Conservation (phyloP, 2,888 invertebrate genomes). For the Atherix ibis region DNA sequence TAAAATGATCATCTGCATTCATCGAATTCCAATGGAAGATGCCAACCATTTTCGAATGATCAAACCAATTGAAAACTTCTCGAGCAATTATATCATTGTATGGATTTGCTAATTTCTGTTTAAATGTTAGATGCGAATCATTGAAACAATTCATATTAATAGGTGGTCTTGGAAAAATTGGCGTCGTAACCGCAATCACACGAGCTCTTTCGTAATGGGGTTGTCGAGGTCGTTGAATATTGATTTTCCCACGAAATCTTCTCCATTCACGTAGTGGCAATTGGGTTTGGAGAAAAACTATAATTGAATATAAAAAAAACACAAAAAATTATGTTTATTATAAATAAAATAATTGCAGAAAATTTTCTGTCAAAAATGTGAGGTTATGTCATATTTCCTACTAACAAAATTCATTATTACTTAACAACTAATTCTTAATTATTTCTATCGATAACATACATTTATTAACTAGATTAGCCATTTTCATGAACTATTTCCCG, state of each 20-base stretch:
- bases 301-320: constrained; percentile 16
- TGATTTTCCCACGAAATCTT: constrained; percentile 59
- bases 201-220: constrained; percentile 54
- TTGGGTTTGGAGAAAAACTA: constrained; percentile 34
- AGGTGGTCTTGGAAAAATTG: constrained; percentile 39
- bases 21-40: constrained; percentile 61
- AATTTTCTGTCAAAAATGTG: too few species aligned
- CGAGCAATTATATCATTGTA: constrained; percentile 56
- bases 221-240: constrained; percentile 54
- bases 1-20: constrained; percentile 44
- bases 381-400: too few species aligned
- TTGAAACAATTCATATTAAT: constrained; percentile 39
- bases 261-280: constrained; percentile 39
- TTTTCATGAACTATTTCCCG: too few species aligned
- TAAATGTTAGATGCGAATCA: constrained; percentile 16
- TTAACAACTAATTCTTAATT: not conserved
- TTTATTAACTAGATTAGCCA: too few species aligned
- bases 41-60: constrained; percentile 52
- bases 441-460: too few species aligned
- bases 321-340: too few species aligned
- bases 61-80: constrained; percentile 53
- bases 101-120: constrained; percentile 42
- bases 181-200: constrained; percentile 47
- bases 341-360: too few species aligned
- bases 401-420: too few species aligned